Conservation (phyloP, 2,113 vertebrate genomes). For the Pygoscelis adeliae region DNA sequence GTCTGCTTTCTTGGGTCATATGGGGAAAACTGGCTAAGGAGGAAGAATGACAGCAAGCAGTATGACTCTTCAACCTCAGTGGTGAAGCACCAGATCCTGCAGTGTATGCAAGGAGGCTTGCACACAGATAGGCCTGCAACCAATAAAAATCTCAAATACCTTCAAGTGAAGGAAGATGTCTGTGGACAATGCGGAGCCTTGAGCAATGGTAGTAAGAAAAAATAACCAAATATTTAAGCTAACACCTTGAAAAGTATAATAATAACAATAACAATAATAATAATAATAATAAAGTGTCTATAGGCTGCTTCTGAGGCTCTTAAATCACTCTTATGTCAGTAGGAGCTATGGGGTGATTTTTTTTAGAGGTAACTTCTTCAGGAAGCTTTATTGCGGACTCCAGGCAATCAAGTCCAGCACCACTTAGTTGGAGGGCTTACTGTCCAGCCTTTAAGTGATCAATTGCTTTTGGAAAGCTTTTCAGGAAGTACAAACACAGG, state of each 20-base stretch:
- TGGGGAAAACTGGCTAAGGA: background rate
- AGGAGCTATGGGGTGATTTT: background rate
- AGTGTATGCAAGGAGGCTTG: background rate
- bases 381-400: background rate
- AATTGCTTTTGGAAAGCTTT: background rate
- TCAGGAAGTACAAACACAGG: background rate
- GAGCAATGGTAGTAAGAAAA: background rate
- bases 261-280: background rate
- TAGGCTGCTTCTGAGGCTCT: background rate
- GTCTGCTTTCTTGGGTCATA: background rate
- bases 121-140: background rate
- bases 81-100: background rate
- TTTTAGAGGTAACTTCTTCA: background rate
- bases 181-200: background rate
- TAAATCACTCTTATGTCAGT: background rate
- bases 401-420: background rate
- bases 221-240: background rate
- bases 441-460: background rate
- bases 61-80: accelerated
- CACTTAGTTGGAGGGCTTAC: background rate
- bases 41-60: background rate
- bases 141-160: background rate
- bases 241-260: background rate
- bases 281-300: background rate
- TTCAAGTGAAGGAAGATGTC: background rate